phyloP scores from a whole-genome alignment of 2,797 vertebrate genomes.

The Pangasius mekongensis region DNA sequence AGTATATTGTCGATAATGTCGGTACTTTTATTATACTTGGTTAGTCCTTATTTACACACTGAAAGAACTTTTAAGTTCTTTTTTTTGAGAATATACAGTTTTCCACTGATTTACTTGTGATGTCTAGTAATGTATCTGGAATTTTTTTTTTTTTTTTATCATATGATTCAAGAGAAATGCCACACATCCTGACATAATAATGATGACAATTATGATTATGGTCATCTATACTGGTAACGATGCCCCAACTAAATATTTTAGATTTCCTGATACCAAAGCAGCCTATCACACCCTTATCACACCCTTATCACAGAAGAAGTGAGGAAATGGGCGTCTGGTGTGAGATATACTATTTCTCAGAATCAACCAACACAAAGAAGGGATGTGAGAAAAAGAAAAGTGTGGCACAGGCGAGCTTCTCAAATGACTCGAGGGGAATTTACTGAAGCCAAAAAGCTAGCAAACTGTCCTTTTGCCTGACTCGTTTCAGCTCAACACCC shows the following conservation, averaged over 20 bases:
- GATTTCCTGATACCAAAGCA: neutral
- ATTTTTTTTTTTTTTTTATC: neutral
- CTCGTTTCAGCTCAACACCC: slow-evolving; percentile 36
- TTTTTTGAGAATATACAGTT: neutral
- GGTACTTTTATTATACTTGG: neutral
- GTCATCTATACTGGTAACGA: neutral
- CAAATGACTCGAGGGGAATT: neutral
- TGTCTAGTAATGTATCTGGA: neutral
- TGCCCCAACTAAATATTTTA: neutral
- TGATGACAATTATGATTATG: too few species aligned
- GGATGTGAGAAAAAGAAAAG: neutral
- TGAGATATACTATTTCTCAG: neutral
- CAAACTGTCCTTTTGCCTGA: slow-evolving; percentile 6
- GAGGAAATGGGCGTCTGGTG: neutral
- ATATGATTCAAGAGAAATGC: neutral
- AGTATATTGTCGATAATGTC: neutral
- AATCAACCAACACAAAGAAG: slow-evolving; percentile 2
- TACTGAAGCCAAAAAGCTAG: neutral
- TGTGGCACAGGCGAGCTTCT: neutral
- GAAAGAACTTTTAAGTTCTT: neutral
- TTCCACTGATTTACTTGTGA: neutral
- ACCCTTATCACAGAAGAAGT: neutral
- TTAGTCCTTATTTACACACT: neutral
- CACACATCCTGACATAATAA: neutral
- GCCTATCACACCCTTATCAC: neutral